Evolutionary conservation across 2,888 invertebrate species (phyloP).

Genomic region (Dione vanillae): DNA sequence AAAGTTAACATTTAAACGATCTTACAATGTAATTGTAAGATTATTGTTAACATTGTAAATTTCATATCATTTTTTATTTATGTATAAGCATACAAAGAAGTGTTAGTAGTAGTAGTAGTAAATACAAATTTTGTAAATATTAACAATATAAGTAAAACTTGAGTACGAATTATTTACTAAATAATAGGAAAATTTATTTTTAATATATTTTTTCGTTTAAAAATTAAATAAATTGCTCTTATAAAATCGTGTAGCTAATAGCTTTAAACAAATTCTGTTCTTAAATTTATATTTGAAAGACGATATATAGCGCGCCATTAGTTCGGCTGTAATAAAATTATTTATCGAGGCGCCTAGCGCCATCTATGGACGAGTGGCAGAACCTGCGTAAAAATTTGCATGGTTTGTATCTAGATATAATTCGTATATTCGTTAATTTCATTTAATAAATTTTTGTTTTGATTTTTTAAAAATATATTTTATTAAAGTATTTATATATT

Average conservation of each 20-base stretch:
- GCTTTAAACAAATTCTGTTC: background rate
- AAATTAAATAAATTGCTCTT: too few relatives aligned
- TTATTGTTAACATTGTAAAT: background rate
- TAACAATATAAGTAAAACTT: too few relatives aligned
- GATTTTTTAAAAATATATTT: background rate
- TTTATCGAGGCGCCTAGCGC: slow-evolving; percentile 53
- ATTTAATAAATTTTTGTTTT: background rate
- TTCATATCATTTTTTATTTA: background rate
- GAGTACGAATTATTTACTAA: too few relatives aligned
- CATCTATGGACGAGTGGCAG: slow-evolving; percentile 70
- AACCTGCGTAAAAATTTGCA: slow-evolving; percentile 47
- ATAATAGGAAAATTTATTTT: too few relatives aligned
- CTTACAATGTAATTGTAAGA: background rate
- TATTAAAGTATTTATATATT: background rate
- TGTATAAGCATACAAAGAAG: background rate
- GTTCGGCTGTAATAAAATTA: background rate
- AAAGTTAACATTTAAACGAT: background rate
- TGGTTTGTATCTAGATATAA: slow-evolving; percentile 20
- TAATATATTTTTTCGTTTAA: too few relatives aligned
- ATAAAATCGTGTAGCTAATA: too few relatives aligned
- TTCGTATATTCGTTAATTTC: background rate
- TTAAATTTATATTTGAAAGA: background rate
- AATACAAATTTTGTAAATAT: too few relatives aligned
- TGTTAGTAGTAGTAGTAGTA: too few relatives aligned
- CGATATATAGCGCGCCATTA: background rate